Conservation (phyloP, 2,888 invertebrate species). For the Drosophila nr. perissopoda region DNA sequence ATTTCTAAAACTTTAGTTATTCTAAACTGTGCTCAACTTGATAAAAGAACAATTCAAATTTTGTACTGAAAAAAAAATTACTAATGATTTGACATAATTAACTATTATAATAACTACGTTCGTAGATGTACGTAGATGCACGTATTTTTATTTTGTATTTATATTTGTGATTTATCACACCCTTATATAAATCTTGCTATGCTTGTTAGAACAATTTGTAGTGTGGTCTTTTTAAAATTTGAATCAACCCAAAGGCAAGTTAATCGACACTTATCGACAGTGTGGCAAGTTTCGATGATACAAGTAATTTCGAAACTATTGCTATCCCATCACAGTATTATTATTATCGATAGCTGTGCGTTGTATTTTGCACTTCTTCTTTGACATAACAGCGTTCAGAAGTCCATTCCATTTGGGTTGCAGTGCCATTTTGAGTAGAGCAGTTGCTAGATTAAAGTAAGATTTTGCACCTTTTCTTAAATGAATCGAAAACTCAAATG, state of each 20-base stretch:
- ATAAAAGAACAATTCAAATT: not conserved
- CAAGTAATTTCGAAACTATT: not conserved
- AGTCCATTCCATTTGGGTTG: conserved; percentile 24
- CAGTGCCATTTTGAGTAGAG: conserved; percentile 50
- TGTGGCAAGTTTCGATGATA: not conserved
- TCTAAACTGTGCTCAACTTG: not conserved
- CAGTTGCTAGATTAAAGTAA: conserved; percentile 44
- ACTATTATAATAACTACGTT: too few species aligned
- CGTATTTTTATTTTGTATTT: not conserved
- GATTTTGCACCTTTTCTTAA: conserved; percentile 41
- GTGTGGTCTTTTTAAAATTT: not conserved
- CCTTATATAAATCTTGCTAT: not conserved
- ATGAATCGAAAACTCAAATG: conserved; percentile 53
- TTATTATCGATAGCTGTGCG: conserved; percentile 21
- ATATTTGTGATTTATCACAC: not conserved
- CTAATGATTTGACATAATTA: not conserved
- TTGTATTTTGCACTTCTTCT: conserved; percentile 20
- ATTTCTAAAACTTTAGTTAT: not conserved
- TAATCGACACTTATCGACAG: conserved; percentile 2
- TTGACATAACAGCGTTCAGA: conserved; percentile 32
- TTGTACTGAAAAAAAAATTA: not conserved
- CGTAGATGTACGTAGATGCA: too few species aligned
- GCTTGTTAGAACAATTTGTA: not conserved
- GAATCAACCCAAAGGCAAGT: not conserved
- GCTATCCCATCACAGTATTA: not conserved